These are phyloP conservation scores for Nebria brevicollis DNA, from an alignment of 2,888 invertebrate genomes.

Conservation along the genomic window DNA sequence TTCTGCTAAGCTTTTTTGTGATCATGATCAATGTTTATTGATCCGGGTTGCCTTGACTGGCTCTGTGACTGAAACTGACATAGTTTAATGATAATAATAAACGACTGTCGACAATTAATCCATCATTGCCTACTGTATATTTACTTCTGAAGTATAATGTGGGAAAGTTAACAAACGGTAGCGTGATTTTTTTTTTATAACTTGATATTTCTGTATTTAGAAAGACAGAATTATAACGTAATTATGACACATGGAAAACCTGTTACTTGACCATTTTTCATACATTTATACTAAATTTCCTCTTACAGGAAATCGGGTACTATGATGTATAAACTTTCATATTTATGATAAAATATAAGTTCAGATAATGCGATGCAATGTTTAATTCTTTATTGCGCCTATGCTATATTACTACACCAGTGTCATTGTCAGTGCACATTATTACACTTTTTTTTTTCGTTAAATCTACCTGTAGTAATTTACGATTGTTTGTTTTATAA, in stretches of 20 bases:
- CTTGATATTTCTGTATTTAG: conserved; percentile 1
- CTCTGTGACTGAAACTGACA: conserved; percentile 10
- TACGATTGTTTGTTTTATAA: no score
- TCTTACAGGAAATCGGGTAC: background rate
- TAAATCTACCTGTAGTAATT: no score
- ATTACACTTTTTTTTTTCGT: no score
- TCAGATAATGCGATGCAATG: no score
- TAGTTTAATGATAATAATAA: conserved; percentile 15
- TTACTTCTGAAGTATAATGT: background rate
- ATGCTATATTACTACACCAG: no score
- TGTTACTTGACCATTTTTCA: background rate
- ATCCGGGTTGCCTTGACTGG: conserved; percentile 21
- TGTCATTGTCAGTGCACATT: no score
- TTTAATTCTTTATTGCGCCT: no score
- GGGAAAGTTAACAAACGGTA: background rate
- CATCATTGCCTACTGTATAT: background rate
- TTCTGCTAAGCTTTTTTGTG: background rate
- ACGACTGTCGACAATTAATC: conserved; percentile 4
- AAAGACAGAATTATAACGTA: background rate
- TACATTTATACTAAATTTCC: background rate
- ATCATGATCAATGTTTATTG: conserved; percentile 5
- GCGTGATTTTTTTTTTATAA: background rate
- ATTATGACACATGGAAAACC: conserved; percentile 1
- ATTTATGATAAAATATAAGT: background rate
- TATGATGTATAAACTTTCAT: background rate